Conservation (phyloP, 2,888 invertebrate species). For the Ichneumoninae sp. region DNA sequence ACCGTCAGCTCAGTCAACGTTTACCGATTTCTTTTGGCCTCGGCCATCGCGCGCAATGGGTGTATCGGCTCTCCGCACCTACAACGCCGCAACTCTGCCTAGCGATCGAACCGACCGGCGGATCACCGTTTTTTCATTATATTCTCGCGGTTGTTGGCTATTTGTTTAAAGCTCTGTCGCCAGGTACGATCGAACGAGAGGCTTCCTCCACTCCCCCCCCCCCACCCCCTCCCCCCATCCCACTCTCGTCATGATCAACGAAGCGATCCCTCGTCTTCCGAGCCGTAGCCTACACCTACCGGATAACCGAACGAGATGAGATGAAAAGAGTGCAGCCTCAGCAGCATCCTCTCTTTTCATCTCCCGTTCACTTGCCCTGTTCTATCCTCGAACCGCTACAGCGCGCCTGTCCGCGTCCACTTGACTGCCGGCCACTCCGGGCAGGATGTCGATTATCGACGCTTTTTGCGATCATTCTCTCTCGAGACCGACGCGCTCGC, state of each 20-base stretch:
- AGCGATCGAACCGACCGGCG: conserved; percentile 46
- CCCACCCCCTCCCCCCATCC: conserved; percentile 1
- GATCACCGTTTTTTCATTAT: conserved; percentile 46
- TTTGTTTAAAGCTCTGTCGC: conserved; percentile 70
- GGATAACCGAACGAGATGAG: conserved; percentile 54
- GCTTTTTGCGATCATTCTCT: conserved; percentile 79
- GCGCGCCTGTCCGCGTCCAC: conserved; percentile 65
- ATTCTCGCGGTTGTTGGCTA: conserved; percentile 65
- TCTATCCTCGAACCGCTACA: conserved; percentile 58
- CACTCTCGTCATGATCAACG: conserved; percentile 73
- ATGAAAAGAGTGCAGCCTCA: conserved; percentile 49
- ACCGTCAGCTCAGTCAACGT: conserved; percentile 65
- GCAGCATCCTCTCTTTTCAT: conserved; percentile 42
- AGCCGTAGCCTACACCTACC: conserved; percentile 47
- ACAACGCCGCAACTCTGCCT: conserved; percentile 11
- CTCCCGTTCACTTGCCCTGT: conserved; percentile 12
- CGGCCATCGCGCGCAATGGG: conserved; percentile 27
- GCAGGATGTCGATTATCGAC: conserved; percentile 83
- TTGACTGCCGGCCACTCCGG: conserved; percentile 69
- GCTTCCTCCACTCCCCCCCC: neutral
- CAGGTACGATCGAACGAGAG: conserved; percentile 62
- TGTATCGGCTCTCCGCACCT: conserved; percentile 16
- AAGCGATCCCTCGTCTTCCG: conserved; percentile 63
- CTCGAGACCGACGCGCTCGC: conserved; percentile 63
- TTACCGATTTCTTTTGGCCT: conserved; percentile 63